Evolutionary conservation across 2,888 invertebrate genomes (phyloP), one percentile per base, ranked within the genome.

Genomic region (Drosophila subquinaria): DNA sequence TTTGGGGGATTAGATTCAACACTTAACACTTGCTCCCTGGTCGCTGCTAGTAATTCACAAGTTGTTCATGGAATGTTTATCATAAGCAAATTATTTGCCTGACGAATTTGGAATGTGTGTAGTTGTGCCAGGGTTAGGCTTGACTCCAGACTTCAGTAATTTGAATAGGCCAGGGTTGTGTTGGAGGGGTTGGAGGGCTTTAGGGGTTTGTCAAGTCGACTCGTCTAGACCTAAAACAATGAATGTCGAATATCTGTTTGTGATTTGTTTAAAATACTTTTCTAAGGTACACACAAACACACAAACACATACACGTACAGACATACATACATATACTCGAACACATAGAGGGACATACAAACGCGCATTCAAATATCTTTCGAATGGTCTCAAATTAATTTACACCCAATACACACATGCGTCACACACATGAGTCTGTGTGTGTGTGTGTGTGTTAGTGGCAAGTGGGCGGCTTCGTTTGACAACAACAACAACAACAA

Each of bases 261-360:
- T 87, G 86, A 87, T 89, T 87, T 89, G 86, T 89, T 87, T 88
- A 75, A 81, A 86, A 88, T 88, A 73, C 90, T 89, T 89, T 84
- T 73, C 70, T 45, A 62, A 76, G 76, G 57, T 66, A 69, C 30
- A 20, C 52, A 65, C 35, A 35, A 50, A 56, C 60, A 45, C 51
- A 63, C 10, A 11, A 38, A 56, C 48, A 55, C 15, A 36, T 23
- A 36, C 40, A 33, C 52, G 53, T 42, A 45, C 51, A 59, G 23
- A 60, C 52, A 57, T 42, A 45, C 51, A 59, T 23, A 60, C 51
- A 59, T 27, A 47, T 20, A 15, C 5, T 11, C 13, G 4, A 4
- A 27, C n/a, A 30, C 10, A 17, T n/a, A 13, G 11, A n/a, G 1
- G 15, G 17, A 17, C 35, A 64, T 35, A 50, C 27, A 33, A 50